Base-by-base conservation (phyloP, 2,113 vertebrate genomes). In the Odocoileus hemionus region DNA sequence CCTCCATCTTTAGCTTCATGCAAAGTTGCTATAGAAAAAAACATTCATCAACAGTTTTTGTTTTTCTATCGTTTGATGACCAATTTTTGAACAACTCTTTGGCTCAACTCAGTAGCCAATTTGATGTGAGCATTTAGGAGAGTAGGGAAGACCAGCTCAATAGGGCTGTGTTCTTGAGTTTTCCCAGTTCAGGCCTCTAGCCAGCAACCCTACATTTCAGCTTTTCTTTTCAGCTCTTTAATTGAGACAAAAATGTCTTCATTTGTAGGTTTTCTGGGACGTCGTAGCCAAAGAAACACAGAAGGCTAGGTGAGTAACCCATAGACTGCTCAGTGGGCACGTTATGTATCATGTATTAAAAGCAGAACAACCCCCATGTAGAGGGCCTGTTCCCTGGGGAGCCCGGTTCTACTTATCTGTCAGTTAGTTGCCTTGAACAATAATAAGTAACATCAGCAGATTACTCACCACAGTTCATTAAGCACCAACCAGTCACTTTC, bases 251-350 rank as follows among this genome's bases (percentile, higher is more conserved):
- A 26, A 61, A 82, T 92, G 14, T 89, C 47, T 96, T 96, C 39
- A 0, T 95, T 93, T 87, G 83, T 43, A 97, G 97, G 28, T 88
- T 2, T 12, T 64, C 12, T 1, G 76, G 30, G 1, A 67, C 5
- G 0, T 10, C 25, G 6, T 36, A 33, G 10, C 3, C 33, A 7
- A 11, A 2, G 0, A 36, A 26, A 19, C 4, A 2, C 0, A 10
- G 4, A 0, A 13, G 0, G 3, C 55, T 25, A 21, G 0, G 76
- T 94, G 79, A 96, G 89, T 70, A 54, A 23, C 43, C 52, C 7
- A 13, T 7, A 19, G 52, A 15, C 14, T 19, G 10, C 28, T 55
- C 33, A 5, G 16, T 26, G 55, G 70, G 43, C 23, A 8, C 7
- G 0, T 25, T 36, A 25, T 25, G 0, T 21, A 8, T 52, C 9